A percentile compares a stretch with the other conserved stretches of the same genome.
These are phyloP conservation scores for Hemibagrus wyckioides DNA, from an alignment of 2,113 vertebrate species.

Conservation along the genomic window DNA sequence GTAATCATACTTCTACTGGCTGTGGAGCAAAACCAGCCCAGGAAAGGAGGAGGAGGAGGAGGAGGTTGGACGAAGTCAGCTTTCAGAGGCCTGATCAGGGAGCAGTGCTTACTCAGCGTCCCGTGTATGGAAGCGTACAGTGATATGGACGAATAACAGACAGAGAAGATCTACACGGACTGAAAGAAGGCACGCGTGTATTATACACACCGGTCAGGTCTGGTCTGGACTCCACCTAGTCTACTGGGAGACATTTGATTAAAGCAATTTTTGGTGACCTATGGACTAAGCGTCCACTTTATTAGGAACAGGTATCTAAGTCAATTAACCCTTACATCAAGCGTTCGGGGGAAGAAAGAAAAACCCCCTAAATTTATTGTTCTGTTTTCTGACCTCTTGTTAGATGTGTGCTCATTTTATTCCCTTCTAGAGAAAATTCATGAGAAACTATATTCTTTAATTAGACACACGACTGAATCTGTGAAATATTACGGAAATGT, in stretches of 20 bases:
- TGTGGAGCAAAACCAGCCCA: constrained; percentile 62
- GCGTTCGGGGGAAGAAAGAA: too few species aligned
- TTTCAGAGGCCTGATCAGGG: constrained; percentile 55
- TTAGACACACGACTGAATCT: too few species aligned
- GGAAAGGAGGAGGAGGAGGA: constrained; percentile 5
- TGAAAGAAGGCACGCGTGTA: too few species aligned
- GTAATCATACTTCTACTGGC: constrained; percentile 42
- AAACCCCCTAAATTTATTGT: too few species aligned
- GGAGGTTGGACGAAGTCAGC: constrained; percentile 23
- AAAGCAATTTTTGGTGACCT: neutral
- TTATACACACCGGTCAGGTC: too few species aligned
- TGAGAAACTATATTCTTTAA: too few species aligned
- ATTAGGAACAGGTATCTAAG: neutral
- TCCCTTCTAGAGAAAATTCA: too few species aligned
- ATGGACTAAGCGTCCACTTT: neutral
- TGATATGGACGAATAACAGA: constrained; percentile 77
- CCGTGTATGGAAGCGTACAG: constrained; percentile 56
- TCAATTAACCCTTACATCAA: too few species aligned
- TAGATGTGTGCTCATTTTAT: too few species aligned
- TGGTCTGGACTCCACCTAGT: neutral
- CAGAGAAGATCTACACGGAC: neutral
- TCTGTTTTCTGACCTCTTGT: too few species aligned
- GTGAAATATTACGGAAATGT: too few species aligned
- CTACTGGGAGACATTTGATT: neutral
- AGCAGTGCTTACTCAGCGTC: constrained; percentile 54